phyloP scores from a whole-genome alignment of 2,113 vertebrate genomes.

The Grammomys surdaster region DNA sequence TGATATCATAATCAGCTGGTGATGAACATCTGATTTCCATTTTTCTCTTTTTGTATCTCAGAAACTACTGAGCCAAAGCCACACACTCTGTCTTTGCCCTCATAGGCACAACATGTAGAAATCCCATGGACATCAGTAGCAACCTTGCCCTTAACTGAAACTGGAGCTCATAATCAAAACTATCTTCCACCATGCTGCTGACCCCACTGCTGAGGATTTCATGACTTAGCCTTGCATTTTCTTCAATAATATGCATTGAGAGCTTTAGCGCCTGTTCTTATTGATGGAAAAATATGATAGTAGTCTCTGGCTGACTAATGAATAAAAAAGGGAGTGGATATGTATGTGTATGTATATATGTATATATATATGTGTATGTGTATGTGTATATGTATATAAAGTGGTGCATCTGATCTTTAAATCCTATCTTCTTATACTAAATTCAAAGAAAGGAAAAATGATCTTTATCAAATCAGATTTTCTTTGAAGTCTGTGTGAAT shows the following conservation, averaged over 20 bases:
- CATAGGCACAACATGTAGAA: not conserved
- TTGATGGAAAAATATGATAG: not conserved
- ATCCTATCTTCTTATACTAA: not conserved
- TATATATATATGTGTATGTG: too few relatives aligned
- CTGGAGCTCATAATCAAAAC: not conserved
- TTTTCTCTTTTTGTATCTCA: not conserved
- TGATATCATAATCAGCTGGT: not conserved
- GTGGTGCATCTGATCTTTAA: constrained; percentile 14
- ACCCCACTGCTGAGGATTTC: not conserved
- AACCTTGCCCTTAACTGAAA: not conserved
- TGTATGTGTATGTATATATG: too few relatives aligned
- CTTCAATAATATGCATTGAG: not conserved
- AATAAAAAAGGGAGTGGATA: too few relatives aligned
- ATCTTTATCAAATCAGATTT: not conserved
- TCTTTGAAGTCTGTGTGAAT: not conserved
- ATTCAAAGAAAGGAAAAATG: not conserved
- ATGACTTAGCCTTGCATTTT: not conserved
- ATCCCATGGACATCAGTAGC: not conserved
- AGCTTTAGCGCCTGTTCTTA: not conserved
- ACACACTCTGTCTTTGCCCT: not conserved
- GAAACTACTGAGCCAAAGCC: not conserved
- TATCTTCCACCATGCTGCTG: not conserved
- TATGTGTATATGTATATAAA: not conserved
- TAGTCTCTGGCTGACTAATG: too few relatives aligned
- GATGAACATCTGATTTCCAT: constrained; percentile 45